Conservation (phyloP, 2,888 invertebrate species). For the Blomia tropicalis region DNA sequence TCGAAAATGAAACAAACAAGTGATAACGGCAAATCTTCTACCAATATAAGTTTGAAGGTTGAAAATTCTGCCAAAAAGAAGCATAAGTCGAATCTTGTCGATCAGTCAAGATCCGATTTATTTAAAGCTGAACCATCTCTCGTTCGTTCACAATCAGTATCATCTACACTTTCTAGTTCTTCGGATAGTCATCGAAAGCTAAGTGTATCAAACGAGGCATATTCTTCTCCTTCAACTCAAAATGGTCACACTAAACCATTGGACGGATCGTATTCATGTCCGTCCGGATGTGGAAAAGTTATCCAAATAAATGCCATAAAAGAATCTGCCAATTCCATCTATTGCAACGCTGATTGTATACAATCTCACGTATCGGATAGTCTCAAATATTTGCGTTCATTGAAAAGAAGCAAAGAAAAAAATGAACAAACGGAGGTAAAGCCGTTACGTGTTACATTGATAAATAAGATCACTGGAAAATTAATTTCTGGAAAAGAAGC, state of each 20-base stretch:
- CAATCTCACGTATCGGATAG: slow-evolving; percentile 60
- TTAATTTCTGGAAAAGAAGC: slow-evolving; percentile 38
- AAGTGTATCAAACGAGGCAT: background rate
- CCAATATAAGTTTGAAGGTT: background rate
- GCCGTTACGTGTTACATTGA: slow-evolving; percentile 48
- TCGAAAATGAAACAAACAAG: too few relatives aligned
- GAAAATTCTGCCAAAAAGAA: slow-evolving; percentile 11
- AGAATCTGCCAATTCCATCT: slow-evolving; percentile 41
- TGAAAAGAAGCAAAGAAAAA: background rate
- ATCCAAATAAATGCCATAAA: background rate
- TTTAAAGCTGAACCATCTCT: slow-evolving; percentile 24
- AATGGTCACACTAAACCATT: background rate
- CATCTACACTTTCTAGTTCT: background rate
- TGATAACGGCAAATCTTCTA: background rate
- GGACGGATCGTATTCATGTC: background rate
- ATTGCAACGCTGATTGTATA: slow-evolving; percentile 75
- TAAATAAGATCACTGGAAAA: slow-evolving; percentile 56
- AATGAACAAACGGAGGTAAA: background rate
- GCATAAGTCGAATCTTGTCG: slow-evolving; percentile 19
- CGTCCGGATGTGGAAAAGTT: slow-evolving; percentile 17
- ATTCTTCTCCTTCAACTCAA: background rate
- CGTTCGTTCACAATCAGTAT: background rate
- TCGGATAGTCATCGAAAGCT: background rate
- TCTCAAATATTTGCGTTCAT: slow-evolving; percentile 30
- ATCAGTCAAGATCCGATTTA: slow-evolving; percentile 18